Conservation (phyloP, 2,888 invertebrate genomes). For the Eupithecia subumbrata region DNA sequence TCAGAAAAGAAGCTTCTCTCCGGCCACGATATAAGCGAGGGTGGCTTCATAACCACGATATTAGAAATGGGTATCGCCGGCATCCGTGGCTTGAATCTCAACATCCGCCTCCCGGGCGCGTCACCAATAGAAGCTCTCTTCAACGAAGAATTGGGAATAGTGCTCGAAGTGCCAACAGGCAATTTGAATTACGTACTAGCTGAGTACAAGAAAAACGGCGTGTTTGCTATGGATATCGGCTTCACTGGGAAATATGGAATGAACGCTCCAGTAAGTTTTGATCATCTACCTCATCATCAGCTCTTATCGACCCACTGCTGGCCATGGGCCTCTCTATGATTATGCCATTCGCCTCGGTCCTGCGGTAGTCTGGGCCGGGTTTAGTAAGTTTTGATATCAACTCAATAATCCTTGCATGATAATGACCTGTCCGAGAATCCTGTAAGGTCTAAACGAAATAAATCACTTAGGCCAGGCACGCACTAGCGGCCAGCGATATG, state of each 20-base stretch:
- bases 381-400: no score
- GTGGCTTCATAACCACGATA: constrained; percentile 94
- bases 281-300: no score
- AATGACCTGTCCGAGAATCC: no score
- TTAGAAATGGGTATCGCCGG: constrained; percentile 99
- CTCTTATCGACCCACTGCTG: no score
- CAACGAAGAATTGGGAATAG: constrained; percentile 94
- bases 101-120: constrained; percentile 77
- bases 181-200: constrained; percentile 84
- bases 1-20: constrained; percentile 88
- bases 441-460: no score
- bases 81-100: constrained; percentile 89
- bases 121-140: constrained; percentile 88
- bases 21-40: constrained; percentile 98
- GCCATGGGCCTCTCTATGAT: no score
- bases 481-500: no score
- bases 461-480: no score
- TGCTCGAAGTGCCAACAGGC: constrained; percentile 87
- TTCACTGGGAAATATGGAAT: constrained; percentile 87
- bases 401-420: no score
- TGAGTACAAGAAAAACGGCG: constrained; percentile 84
- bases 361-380: no score
- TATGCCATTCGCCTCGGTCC: no score
- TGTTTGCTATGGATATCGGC: constrained; percentile 88
- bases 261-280: constrained; percentile 79